Base-by-base conservation (phyloP, 2,888 invertebrate genomes). In the Amorpha juglandis region DNA sequence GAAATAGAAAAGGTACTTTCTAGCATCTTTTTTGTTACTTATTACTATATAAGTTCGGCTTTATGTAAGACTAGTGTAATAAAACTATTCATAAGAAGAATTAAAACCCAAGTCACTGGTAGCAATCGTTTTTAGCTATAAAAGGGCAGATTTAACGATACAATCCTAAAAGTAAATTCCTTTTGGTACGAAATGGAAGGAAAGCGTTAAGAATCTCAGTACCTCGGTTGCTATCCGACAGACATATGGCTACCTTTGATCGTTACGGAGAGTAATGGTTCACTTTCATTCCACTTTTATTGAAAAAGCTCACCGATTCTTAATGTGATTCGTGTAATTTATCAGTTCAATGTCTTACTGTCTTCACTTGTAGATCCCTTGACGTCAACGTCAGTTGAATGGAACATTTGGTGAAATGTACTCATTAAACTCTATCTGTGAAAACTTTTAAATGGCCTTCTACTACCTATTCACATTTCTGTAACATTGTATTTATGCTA, bases 301-400 rank as follows among this genome's bases (percentile, higher is more conserved):
- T 80, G 81, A 79, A 83, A 79, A 79, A 75, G 69, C 74, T 74
- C 69, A 72, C 71, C 70, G 72, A 74, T 74, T 71, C 68, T 71
- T 70, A 67, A 71, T 67, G 74, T 73, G 72, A 78, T 80, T 76
- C 68, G 67, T 45, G 53, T 64, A 74, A 80, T 84, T 79, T 78
- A 82, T 81, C 74, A 72, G 70, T 66, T 62, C 63, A 69, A 72
- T 75, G 70, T 70, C 69, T 72, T 63, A 50, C n/a, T 71, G 52
- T 69, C 64, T 6, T 33, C 47, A 14, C 48, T 33, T 12, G 19
- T 42, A 47, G 12, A 33, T 64, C 12, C n/a, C 48, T 58, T 64
- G 64, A 64, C 42, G 35, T 47, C 33, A 64, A 35, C 19, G 16
- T 64, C 53, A 48, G 47, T 3, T 55, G 3, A 4, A 14, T 16